Evolutionary conservation across 2,888 invertebrate species (phyloP), one percentile per base, ranked within the genome.

Genomic region (Heliconius erato): DNA sequence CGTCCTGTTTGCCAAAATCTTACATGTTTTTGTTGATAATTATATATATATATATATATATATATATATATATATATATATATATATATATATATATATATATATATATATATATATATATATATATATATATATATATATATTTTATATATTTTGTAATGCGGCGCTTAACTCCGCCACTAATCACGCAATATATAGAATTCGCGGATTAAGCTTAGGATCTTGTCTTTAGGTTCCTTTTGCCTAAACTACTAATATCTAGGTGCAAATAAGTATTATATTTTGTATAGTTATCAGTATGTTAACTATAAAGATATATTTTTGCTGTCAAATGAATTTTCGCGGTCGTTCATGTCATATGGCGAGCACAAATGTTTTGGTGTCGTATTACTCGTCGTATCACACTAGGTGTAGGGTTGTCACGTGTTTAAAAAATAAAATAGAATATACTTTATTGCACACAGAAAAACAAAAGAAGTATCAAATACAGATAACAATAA

Each of bases 321-420:
- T 78, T 74, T 54, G 35, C 26, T 79, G 28, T 79, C 68, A 79
- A n/a, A 72, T 54, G 26, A 81, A 79, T 79, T 84, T 85, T 85
- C 81, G 83, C 85, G 83, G 85, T 74, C 82, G 35, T 77, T 81
- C 32, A 81, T 80, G 85, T 84, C 83, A 84, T 79, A 79, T 83
- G 77, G 74, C 63, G 67, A 68, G 77, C 23, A 82, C 71, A 71
- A 80, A 72, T 82, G 79, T 71, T 84, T 81, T 83, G 67, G 83
- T 32, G 72, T 81, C 82, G 82, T 54, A 76, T 83, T 80, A 84
- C 83, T 79, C 9, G 40, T 40, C 40, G 11, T 40, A 85, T 85
- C 79, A 80, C 28, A 69, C n/a, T 26, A 65, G 16, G 59, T 44
- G 40, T 82, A 86, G 86, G 86, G 86, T 81, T 86, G 84, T 44